phyloP scores from a whole-genome alignment of 1,140 invertebrate species.

The Cyclina sinensis region DNA sequence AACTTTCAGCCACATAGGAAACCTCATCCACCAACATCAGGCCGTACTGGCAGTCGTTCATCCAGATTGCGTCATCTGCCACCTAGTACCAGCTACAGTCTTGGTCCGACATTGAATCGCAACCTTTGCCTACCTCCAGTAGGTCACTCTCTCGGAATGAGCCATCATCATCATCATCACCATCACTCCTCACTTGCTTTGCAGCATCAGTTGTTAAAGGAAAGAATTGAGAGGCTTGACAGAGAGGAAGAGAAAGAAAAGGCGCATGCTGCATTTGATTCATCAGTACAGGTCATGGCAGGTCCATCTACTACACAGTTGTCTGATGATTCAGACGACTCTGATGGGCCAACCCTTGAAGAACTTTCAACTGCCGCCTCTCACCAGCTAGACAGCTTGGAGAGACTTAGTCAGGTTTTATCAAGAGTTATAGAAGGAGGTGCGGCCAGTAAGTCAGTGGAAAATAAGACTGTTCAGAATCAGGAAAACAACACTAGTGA shows the following conservation, averaged over 20 bases:
- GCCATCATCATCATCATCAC: conserved; percentile 44
- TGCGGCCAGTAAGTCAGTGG: background rate
- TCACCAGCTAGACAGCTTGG: conserved; percentile 56
- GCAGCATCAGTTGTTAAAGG: conserved; percentile 54
- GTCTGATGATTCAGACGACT: conserved; percentile 50
- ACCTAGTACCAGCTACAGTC: conserved; percentile 52
- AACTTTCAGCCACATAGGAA: conserved; percentile 77
- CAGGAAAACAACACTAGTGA: conserved; percentile 35
- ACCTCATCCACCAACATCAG: conserved; percentile 81
- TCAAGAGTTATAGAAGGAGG: conserved; percentile 56
- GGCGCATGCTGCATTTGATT: conserved; percentile 44
- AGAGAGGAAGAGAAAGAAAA: conserved; percentile 55
- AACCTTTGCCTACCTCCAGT: conserved; percentile 85
- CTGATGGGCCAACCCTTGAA: conserved; percentile 46
- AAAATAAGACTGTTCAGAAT: conserved; percentile 45
- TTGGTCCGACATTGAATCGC: conserved; percentile 79
- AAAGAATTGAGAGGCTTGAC: conserved; percentile 57
- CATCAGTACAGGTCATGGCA: conserved; percentile 36
- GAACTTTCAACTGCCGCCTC: conserved; percentile 54
- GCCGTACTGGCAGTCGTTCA: conserved; percentile 71
- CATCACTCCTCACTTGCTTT: conserved; percentile 40
- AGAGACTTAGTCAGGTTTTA: conserved; percentile 55
- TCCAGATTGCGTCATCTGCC: conserved; percentile 78
- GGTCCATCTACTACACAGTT: conserved; percentile 38
- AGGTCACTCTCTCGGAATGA: conserved; percentile 75